Evolutionary conservation across 2,888 invertebrate genomes (phyloP).

Genomic region (Leucophenga maculata): DNA sequence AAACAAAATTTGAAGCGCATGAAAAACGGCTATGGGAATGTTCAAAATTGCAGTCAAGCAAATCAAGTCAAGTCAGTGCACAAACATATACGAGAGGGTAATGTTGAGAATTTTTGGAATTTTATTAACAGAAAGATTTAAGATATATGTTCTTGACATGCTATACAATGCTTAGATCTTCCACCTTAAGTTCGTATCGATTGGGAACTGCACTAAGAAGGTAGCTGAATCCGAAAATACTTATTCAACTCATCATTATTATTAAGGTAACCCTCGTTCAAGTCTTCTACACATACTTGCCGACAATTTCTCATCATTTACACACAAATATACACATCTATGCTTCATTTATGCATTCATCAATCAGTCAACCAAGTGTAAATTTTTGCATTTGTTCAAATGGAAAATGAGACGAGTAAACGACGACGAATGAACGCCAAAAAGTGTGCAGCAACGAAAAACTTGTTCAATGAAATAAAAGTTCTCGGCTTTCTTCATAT

Average conservation of each 20-base stretch:
- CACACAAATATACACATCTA: neutral
- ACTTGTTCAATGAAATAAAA: conserved; percentile 8
- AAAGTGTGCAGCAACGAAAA: neutral
- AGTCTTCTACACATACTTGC: neutral
- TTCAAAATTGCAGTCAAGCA: conserved; percentile 7
- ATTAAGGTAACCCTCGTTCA: too few relatives aligned
- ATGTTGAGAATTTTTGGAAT: too few relatives aligned
- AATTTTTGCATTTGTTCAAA: conserved; percentile 63
- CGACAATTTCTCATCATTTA: neutral
- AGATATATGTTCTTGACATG: too few relatives aligned
- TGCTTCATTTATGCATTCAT: conserved; percentile 69
- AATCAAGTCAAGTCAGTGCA: conserved; percentile 19
- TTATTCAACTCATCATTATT: too few relatives aligned
- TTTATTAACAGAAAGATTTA: too few relatives aligned
- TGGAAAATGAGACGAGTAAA: conserved; percentile 18
- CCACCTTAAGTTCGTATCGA: too few relatives aligned
- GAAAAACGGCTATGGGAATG: neutral
- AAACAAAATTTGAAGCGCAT: neutral
- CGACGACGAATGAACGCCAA: neutral
- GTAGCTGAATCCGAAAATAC: too few relatives aligned
- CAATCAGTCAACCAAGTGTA: conserved; percentile 69
- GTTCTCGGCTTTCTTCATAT: too few relatives aligned
- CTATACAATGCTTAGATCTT: neutral
- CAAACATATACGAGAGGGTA: neutral
- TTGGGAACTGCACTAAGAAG: too few relatives aligned